Conservation (phyloP, 2,888 invertebrate genomes). For the Campaea margaritaria region DNA sequence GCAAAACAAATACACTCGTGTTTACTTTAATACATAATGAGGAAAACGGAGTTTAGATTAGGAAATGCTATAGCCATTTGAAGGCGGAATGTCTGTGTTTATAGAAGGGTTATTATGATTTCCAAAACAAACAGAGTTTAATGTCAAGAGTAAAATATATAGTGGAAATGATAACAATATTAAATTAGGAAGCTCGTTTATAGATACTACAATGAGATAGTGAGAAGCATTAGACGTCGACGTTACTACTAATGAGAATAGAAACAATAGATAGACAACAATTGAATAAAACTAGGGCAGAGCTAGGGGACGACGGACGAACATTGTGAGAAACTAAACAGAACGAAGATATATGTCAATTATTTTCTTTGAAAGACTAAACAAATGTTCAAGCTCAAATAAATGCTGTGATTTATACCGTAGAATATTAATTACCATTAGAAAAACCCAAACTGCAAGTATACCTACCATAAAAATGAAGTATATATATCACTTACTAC, state of each 20-base stretch:
- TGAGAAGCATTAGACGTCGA: slow-evolving; percentile 12
- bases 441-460: neutral
- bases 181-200: slow-evolving; percentile 11
- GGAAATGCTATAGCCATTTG: slow-evolving; percentile 19
- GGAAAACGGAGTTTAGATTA: slow-evolving; percentile 24
- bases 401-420: neutral
- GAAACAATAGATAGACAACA: slow-evolving; percentile 7
- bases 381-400: neutral
- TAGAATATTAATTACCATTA: neutral
- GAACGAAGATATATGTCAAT: neutral
- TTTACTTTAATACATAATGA: slow-evolving; percentile 28
- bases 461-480: too few relatives aligned
- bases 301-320: neutral
- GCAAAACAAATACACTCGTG: slow-evolving; percentile 29
- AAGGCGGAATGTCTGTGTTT: slow-evolving; percentile 14
- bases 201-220: neutral
- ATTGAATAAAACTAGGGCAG: slow-evolving; percentile 10
- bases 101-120: slow-evolving; percentile 17
- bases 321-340: neutral
- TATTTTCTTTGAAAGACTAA: neutral
- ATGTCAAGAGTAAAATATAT: slow-evolving; percentile 19
- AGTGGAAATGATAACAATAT: slow-evolving; percentile 8
- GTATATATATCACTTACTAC: too few relatives aligned
- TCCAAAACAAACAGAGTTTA: slow-evolving; percentile 19
- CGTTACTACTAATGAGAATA: slow-evolving; percentile 13